phyloP scores from a whole-genome alignment of 1,140 invertebrate species.

The Arion vulgaris region DNA sequence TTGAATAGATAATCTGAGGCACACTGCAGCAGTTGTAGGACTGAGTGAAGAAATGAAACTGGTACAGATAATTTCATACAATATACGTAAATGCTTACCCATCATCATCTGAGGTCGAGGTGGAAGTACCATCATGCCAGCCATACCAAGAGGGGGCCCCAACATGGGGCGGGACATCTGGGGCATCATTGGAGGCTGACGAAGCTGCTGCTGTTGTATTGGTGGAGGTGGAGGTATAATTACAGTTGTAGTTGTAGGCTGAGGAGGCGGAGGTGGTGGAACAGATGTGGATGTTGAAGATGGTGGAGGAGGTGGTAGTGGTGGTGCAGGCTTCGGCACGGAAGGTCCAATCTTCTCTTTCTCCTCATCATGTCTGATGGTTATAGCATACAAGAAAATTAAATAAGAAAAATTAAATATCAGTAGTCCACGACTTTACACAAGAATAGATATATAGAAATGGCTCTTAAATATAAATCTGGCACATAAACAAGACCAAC shows the following conservation, averaged over 20 bases:
- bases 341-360: slow-evolving; percentile 78
- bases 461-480: no score
- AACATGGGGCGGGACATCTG: slow-evolving; percentile 57
- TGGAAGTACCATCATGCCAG: slow-evolving; percentile 60
- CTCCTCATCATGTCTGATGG: slow-evolving; percentile 28
- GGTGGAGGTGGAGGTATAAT: slow-evolving; percentile 42
- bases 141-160: slow-evolving; percentile 38
- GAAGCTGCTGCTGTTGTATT: slow-evolving; percentile 36
- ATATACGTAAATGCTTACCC: no score
- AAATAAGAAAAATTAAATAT: background rate
- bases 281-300: slow-evolving; percentile 48
- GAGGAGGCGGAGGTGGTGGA: slow-evolving; percentile 45
- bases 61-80: no score
- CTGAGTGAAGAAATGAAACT: no score
- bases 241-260: slow-evolving; percentile 61
- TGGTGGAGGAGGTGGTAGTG: slow-evolving; percentile 54
- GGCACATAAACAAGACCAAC: no score
- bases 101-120: slow-evolving; percentile 61
- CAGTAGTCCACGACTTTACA: no score
- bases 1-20: no score
- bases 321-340: slow-evolving; percentile 54
- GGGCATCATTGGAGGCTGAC: slow-evolving; percentile 49
- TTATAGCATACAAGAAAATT: slow-evolving; percentile 10
- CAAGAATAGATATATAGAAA: no score
- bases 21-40: no score